Evolutionary conservation across 2,888 invertebrate genomes (phyloP), one percentile per base, ranked within the genome.

Genomic region (Phlogophora meticulosa): DNA sequence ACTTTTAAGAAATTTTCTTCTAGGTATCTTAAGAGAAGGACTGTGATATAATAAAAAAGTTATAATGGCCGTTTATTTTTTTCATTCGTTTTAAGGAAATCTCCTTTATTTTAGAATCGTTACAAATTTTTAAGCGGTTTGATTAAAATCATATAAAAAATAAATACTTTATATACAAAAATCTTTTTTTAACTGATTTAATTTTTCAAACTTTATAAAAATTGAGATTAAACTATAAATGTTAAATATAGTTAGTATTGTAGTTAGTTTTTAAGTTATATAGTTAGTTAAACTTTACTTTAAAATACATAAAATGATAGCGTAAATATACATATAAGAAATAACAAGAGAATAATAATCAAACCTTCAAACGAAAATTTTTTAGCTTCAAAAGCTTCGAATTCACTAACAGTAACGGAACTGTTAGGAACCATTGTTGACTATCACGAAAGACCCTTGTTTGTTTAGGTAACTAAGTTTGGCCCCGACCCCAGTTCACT

Each of bases 381-480:
- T 9, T 1, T 20, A 10, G 7, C 15, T 20, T 11, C 4, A 13
- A 64, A 40, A 69, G 77, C 36, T 56, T 81, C 69, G 17, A 90
- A 87, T 74, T 52, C 79, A 24, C 32, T 60, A 64, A 76, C 88
- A 81, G 66, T 48, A 86, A 85, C 80, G 75, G 58, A 84, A 88
- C 58, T 82, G 28, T 68, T 43, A 46, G 76, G 58, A 73, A 75
- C 78, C 85, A 88, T 88, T 93, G 93, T 94, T 93, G 93, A 92
- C 91, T 87, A 82, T 75, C 74, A 63, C 59, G 61, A 78, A 82
- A 88, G 90, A 87, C 88, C 87, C 84, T 76, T 93, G 92, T 93
- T 94, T 94, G 91, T 94, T 94, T 94, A 93, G 92, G 91, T 92
- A 91, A 93, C 92, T 90, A 91, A 92, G 90, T 93, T 92, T 90